Evolutionary conservation across 2,888 invertebrate genomes (phyloP).

Genomic region (Agrotis ipsilon): DNA sequence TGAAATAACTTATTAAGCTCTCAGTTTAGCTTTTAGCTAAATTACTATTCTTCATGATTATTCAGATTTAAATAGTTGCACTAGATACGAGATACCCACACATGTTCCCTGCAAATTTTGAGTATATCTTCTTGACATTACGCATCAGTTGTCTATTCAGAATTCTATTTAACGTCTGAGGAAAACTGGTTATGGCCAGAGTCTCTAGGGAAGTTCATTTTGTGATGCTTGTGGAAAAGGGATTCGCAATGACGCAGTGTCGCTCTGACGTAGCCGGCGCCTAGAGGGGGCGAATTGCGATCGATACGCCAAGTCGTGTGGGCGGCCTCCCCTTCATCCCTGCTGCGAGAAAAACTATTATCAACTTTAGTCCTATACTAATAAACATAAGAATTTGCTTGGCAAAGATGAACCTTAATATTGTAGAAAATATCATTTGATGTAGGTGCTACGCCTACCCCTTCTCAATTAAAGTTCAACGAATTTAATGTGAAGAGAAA

Average conservation of each 20-base stretch:
- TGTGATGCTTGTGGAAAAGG: conserved; percentile 69
- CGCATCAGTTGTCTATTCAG: conserved; percentile 12
- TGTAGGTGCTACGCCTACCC: conserved; percentile 17
- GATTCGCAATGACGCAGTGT: conserved; percentile 84
- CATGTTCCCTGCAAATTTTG: no score
- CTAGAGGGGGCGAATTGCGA: conserved; percentile 83
- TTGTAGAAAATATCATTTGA: conserved; percentile 11
- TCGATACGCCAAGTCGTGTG: conserved; percentile 83
- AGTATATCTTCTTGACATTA: conserved; percentile 1
- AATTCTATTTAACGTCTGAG: conserved; percentile 20
- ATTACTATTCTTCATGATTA: conserved; percentile 2
- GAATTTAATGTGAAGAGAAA: conserved; percentile 18
- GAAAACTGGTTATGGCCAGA: conserved; percentile 43
- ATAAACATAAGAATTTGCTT: conserved; percentile 63
- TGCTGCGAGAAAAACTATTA: conserved; percentile 67
- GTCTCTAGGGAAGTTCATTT: conserved; percentile 71
- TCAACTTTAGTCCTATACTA: conserved; percentile 70
- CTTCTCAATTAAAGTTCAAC: conserved; percentile 14
- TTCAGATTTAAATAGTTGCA: background rate
- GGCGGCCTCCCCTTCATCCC: conserved; percentile 80
- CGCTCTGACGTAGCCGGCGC: conserved; percentile 83
- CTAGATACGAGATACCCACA: background rate
- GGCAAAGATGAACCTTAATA: conserved; percentile 19
- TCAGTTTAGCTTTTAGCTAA: conserved; percentile 5
- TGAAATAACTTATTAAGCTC: conserved; percentile 13